These are phyloP conservation scores for Carcinoscorpius rotundicauda DNA, from an alignment of 1,140 invertebrate species.

Conservation along the genomic window DNA sequence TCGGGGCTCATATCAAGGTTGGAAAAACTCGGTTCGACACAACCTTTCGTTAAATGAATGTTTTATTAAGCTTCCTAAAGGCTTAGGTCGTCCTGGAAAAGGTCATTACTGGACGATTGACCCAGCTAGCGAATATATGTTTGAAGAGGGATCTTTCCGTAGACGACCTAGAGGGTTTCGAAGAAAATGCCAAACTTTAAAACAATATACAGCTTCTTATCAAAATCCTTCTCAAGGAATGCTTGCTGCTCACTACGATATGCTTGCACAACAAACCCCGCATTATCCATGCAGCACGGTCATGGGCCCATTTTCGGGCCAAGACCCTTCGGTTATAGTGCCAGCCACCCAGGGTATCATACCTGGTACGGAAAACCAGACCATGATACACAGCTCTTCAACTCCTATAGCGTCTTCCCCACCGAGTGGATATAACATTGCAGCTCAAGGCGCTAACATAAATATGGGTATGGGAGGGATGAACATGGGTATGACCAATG, in stretches of 20 bases:
- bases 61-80: slow-evolving; percentile 89
- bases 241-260: not conserved
- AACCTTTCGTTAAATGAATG: slow-evolving; percentile 95
- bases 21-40: slow-evolving; percentile 97
- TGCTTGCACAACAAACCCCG: slow-evolving; percentile 9
- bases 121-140: slow-evolving; percentile 88
- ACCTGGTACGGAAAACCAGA: not conserved
- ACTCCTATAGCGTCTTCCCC: slow-evolving; percentile 20
- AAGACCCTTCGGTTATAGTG: not conserved
- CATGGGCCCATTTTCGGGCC: not conserved
- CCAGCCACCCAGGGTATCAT: not conserved
- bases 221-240: slow-evolving; percentile 3
- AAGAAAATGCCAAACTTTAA: slow-evolving; percentile 64
- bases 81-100: slow-evolving; percentile 74
- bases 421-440: slow-evolving; percentile 12
- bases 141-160: slow-evolving; percentile 89
- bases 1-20: slow-evolving; percentile 88
- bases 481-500: not conserved
- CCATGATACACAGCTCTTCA: slow-evolving; percentile 1
- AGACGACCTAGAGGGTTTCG: slow-evolving; percentile 85
- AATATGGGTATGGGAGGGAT: slow-evolving; percentile 2
- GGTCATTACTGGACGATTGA: slow-evolving; percentile 98
- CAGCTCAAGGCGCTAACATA: slow-evolving; percentile 4
- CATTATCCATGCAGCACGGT: not conserved
- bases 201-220: slow-evolving; percentile 32